phyloP scores from a whole-genome alignment of 2,113 vertebrate genomes.

The Megaceryle maxima region DNA sequence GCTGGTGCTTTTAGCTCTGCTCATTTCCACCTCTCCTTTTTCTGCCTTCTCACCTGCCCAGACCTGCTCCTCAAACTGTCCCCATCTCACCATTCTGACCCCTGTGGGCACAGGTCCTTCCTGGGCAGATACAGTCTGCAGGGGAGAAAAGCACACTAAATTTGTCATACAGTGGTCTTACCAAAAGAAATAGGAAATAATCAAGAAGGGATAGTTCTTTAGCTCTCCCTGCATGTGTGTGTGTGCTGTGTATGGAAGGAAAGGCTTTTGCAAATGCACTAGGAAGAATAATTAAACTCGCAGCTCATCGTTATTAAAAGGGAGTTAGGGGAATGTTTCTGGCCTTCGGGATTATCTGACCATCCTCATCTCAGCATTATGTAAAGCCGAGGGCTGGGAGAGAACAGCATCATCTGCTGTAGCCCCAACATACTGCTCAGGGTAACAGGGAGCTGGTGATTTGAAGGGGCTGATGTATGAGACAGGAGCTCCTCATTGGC shows the following conservation, averaged over 20 bases:
- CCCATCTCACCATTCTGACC: neutral
- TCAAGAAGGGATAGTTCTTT: neutral
- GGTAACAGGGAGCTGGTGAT: neutral
- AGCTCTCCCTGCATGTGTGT: neutral
- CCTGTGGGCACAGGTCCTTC: accelerated
- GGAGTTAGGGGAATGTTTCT: neutral
- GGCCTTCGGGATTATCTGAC: neutral
- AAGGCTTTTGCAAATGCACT: neutral
- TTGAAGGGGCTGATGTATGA: neutral
- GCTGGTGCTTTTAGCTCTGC: neutral
- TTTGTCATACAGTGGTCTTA: accelerated
- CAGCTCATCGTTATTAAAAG: neutral
- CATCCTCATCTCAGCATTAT: neutral
- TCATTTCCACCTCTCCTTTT: neutral
- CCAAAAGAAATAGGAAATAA: neutral
- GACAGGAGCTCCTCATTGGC: neutral
- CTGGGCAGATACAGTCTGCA: neutral
- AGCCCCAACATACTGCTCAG: neutral
- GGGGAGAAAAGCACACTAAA: neutral
- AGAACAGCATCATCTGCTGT: neutral
- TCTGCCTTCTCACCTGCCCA: neutral
- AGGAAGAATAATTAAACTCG: neutral
- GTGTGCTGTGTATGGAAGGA: neutral
- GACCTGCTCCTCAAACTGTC: neutral
- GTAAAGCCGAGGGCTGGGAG: neutral